These are phyloP conservation scores for Caenorhabditis afra DNA, from an alignment of 2,888 invertebrate genomes.

Conservation along the genomic window DNA sequence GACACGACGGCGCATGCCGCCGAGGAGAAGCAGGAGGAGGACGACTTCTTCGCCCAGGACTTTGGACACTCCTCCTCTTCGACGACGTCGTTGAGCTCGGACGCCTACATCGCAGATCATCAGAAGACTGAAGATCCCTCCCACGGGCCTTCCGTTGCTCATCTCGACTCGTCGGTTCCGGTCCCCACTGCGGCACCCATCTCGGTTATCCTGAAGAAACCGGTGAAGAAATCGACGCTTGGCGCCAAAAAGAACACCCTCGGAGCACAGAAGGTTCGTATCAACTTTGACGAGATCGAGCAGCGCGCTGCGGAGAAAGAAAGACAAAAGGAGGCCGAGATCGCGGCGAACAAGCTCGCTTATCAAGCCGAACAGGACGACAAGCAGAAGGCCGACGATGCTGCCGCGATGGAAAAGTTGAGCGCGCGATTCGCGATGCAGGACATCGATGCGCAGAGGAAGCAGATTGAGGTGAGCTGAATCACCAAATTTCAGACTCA, in stretches of 20 bases:
- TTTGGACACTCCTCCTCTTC: slow-evolving; percentile 66
- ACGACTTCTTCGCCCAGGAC: slow-evolving; percentile 75
- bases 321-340: slow-evolving; percentile 82
- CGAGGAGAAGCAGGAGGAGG: slow-evolving; percentile 64
- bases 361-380: slow-evolving; percentile 56
- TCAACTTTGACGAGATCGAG: slow-evolving; percentile 94
- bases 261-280: slow-evolving; percentile 94
- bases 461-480: slow-evolving; percentile 78
- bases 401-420: slow-evolving; percentile 68
- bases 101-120: slow-evolving; percentile 65
- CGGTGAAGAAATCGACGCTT: slow-evolving; percentile 72
- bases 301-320: slow-evolving; percentile 90
- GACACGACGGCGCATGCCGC: slow-evolving; percentile 63
- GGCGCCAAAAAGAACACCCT: slow-evolving; percentile 91
- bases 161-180: slow-evolving; percentile 61
- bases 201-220: slow-evolving; percentile 84
- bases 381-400: slow-evolving; percentile 40
- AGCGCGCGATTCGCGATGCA: slow-evolving; percentile 86
- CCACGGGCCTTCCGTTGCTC: slow-evolving; percentile 72
- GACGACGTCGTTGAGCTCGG: slow-evolving; percentile 64
- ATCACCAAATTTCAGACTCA: not conserved
- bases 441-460: slow-evolving; percentile 84
- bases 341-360: slow-evolving; percentile 63
- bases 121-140: slow-evolving; percentile 33
- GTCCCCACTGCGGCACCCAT: slow-evolving; percentile 81